Percentiles rank a stretch among this genome's conserved stretches.
Conservation (phyloP, 2,888 invertebrate genomes). For the Smittia aterrima region DNA sequence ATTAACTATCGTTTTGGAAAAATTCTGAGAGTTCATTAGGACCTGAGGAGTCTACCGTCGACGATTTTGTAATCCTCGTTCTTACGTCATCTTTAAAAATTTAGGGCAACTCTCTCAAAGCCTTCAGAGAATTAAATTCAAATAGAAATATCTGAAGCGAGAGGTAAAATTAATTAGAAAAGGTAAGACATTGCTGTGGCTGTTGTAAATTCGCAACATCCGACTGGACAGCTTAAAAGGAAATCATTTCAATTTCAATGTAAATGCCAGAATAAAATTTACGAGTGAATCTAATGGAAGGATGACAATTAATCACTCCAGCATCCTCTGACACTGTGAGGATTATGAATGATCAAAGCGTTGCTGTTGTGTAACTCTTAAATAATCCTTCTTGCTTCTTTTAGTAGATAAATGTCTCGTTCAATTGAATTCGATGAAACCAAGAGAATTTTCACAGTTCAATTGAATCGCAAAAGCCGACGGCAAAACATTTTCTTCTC, state of each 20-base stretch:
- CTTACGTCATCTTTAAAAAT: too few species aligned
- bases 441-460: slow-evolving; percentile 6
- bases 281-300: neutral
- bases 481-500: neutral
- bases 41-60: neutral
- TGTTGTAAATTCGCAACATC: neutral
- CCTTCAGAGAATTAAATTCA: neutral
- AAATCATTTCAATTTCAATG: neutral
- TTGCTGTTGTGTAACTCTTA: neutral
- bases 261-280: neutral
- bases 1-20: neutral
- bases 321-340: neutral
- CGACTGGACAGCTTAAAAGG: neutral
- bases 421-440: neutral
- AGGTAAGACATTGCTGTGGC: slow-evolving; percentile 5
- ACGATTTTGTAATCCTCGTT: too few species aligned
- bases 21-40: slow-evolving; percentile 1
- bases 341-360: neutral
- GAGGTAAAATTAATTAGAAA: slow-evolving; percentile 32
- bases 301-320: neutral
- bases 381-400: neutral
- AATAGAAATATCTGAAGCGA: neutral
- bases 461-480: neutral
- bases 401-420: neutral
- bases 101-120: too few species aligned